phyloP scores from a whole-genome alignment of 2,797 vertebrate species.

The Phylloscopus collybita region DNA sequence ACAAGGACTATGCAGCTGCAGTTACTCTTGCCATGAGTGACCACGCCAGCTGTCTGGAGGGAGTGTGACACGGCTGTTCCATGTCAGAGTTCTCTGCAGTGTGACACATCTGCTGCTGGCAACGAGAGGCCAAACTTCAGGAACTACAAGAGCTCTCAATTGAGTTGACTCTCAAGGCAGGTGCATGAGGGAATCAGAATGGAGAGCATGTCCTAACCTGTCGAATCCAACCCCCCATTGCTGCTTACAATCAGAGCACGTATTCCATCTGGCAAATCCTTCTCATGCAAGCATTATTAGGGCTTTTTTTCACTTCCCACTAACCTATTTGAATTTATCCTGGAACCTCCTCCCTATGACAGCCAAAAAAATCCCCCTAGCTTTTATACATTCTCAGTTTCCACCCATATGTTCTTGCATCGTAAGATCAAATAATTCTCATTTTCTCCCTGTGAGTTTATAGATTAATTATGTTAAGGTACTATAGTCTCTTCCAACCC shows the following conservation, averaged over 20 bases:
- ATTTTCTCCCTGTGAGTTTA: not conserved
- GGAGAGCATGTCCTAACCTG: not conserved
- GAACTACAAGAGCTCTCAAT: not conserved
- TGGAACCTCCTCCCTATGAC: not conserved
- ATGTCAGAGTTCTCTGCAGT: not conserved
- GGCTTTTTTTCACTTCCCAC: not conserved
- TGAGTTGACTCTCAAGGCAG: not conserved
- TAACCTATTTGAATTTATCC: not conserved
- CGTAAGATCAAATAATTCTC: not conserved
- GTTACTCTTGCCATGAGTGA: not conserved
- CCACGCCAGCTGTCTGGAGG: not conserved
- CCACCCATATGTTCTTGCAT: not conserved
- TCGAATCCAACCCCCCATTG: fast-evolving
- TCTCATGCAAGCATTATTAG: not conserved
- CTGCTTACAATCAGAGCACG: not conserved
- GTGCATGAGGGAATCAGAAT: fast-evolving
- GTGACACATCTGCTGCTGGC: not conserved
- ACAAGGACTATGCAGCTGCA: not conserved
- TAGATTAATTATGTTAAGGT: not conserved
- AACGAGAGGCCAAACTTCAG: not conserved
- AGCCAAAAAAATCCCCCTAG: not conserved
- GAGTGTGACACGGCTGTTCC: not conserved
- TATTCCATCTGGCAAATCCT: not conserved
- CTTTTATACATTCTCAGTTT: not conserved
- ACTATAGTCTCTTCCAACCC: not conserved